A percentile compares a stretch with the other conserved stretches of the same genome.
phyloP scores from a whole-genome alignment of 2,888 invertebrate genomes.

The Laspeyria flexula region DNA sequence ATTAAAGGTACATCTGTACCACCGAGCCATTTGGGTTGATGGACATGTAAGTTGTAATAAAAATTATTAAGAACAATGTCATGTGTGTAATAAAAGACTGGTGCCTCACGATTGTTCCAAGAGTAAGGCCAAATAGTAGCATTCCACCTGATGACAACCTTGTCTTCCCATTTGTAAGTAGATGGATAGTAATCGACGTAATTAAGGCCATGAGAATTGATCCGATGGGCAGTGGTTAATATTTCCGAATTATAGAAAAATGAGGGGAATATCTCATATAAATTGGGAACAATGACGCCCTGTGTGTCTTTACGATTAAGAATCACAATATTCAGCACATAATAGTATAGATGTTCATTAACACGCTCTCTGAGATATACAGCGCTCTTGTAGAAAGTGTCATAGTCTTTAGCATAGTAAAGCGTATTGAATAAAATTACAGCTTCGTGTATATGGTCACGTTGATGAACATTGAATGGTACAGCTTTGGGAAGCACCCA shows the following conservation, averaged over 20 bases:
- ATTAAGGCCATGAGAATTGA: constrained; percentile 74
- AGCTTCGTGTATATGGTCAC: constrained; percentile 87
- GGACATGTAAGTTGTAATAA: constrained; percentile 87
- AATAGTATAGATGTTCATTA: constrained; percentile 90
- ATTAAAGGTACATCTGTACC: constrained; percentile 79
- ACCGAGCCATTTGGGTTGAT: constrained; percentile 88
- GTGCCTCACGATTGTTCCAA: constrained; percentile 81
- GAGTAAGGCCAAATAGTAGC: constrained; percentile 84
- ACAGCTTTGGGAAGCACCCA: constrained; percentile 85
- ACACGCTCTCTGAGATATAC: constrained; percentile 88
- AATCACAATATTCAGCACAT: constrained; percentile 87
- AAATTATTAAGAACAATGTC: constrained; percentile 89
- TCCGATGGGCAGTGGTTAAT: constrained; percentile 88
- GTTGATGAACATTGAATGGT: constrained; percentile 85
- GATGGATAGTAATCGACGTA: constrained; percentile 62
- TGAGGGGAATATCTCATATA: constrained; percentile 91
- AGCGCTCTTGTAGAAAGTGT: constrained; percentile 89
- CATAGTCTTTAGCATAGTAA: constrained; percentile 89
- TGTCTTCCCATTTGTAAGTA: constrained; percentile 71
- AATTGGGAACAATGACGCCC: constrained; percentile 88
- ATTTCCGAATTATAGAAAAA: constrained; percentile 89
- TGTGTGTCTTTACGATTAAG: constrained; percentile 88
- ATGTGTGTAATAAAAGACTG: constrained; percentile 89
- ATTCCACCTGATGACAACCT: constrained; percentile 87
- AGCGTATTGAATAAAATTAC: constrained; percentile 88